Conservation (phyloP, 1,140 invertebrate genomes). For the Bombus ignitus region DNA sequence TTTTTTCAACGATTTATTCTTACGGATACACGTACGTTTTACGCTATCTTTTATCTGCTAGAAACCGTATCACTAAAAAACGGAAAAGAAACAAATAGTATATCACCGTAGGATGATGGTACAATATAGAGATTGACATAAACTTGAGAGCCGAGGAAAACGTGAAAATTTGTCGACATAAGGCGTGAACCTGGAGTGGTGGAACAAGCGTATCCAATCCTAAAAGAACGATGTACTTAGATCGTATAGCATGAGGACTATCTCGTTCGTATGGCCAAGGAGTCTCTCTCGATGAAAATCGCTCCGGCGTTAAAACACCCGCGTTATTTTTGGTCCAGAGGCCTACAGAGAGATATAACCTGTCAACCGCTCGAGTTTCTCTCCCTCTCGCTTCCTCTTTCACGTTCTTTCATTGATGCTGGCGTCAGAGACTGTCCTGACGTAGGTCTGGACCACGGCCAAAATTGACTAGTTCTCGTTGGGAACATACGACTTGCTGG, state of each 20-base stretch:
- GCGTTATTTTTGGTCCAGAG: slow-evolving; percentile 69
- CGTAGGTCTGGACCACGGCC: slow-evolving; percentile 72
- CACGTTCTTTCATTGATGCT: slow-evolving; percentile 76
- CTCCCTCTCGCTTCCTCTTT: slow-evolving; percentile 42
- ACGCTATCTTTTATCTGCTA: too few species aligned
- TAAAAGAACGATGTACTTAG: neutral
- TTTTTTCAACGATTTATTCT: neutral
- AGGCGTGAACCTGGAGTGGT: neutral
- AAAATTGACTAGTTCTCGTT: slow-evolving; percentile 59
- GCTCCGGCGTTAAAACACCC: slow-evolving; percentile 46
- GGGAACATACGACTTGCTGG: slow-evolving; percentile 34
- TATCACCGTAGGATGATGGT: neutral
- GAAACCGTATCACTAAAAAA: neutral
- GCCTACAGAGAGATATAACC: slow-evolving; percentile 65
- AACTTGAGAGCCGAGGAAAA: neutral
- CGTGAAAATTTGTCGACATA: neutral
- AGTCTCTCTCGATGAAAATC: slow-evolving; percentile 52
- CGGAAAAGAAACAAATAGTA: neutral
- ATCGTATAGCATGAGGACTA: neutral
- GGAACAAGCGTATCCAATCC: neutral
- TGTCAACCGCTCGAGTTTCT: slow-evolving; percentile 48
- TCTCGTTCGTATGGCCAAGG: slow-evolving; percentile 41
- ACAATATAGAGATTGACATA: neutral
- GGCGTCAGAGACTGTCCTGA: slow-evolving; percentile 74
- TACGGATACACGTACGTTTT: neutral